Evolutionary conservation across 2,797 vertebrate species (phyloP).

Genomic region (Gymnothorax javanicus): DNA sequence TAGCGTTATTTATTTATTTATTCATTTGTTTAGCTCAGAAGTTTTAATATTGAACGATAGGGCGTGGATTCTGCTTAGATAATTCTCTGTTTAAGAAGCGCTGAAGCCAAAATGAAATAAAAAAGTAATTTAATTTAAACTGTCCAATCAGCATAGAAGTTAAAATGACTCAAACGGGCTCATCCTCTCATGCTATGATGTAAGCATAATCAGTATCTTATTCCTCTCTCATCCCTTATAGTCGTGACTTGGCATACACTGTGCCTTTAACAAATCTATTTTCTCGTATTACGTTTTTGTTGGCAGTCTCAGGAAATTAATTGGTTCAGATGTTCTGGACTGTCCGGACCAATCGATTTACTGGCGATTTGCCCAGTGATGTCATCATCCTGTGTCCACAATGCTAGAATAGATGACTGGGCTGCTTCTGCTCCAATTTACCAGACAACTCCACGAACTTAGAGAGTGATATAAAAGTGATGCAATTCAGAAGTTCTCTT

Average conservation of each 20-base stretch:
- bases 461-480: background rate
- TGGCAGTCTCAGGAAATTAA: background rate
- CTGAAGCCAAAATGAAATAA: background rate
- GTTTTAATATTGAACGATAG: background rate
- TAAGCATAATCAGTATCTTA: slow-evolving; percentile 3
- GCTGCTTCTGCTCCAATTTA: background rate
- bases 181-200: background rate
- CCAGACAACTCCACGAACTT: background rate
- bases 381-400: background rate
- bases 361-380: background rate
- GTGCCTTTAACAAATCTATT: background rate
- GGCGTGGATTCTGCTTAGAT: background rate
- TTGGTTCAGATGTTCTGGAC: background rate
- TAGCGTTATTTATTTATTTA: background rate
- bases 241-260: background rate
- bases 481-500: background rate
- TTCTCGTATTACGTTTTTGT: background rate
- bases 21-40: background rate
- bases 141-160: background rate
- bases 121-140: background rate
- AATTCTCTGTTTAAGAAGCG: background rate
- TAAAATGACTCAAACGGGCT: background rate
- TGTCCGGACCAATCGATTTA: background rate
- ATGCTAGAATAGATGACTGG: background rate
- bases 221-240: background rate